Evolutionary conservation across 2,797 vertebrate species (phyloP), one percentile per base, ranked within the genome.

Genomic region (Anguilla pacifica): DNA sequence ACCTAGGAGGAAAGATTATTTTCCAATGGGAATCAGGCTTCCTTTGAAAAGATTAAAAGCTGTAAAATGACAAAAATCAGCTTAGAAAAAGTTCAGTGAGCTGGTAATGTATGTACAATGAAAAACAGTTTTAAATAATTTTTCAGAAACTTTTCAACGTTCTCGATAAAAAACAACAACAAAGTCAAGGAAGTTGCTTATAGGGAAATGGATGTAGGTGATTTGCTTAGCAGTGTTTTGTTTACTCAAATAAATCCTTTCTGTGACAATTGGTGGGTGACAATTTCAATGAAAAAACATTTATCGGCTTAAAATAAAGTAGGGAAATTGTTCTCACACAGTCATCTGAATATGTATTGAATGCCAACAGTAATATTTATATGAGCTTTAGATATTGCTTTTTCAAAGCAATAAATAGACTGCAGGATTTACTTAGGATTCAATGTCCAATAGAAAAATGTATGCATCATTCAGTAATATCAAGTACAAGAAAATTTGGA

Each of bases 251-350:
- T 90, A 87, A 90, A 92, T 87, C 85, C 90, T 91, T 67, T 86
- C 92, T 91, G 90, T 91, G 91, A 92, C 91, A 91, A 93, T 86
- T 91, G 92, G 92, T 92, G 93, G 91, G 81, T 93, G 91, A 91
- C 93, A 90, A 90, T 91, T 91, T 83, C 88, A 90, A 87, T 89
- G 90, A 90, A 89, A 67, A 93, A 93, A 94, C 87, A 91, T 57
- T 89, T 92, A 92, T 92, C 92, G 91, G 92, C 91, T 91, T 88
- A 86, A 92, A 28, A 70, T 61, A 92, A 93, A 90, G 92, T 89
- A 92, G 90, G 83, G 31, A 53, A 84, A 87, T 88, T 89, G 85
- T 88, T 87, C 89, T 89, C 87, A 88, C 86, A 88, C 88, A 85
- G 87, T 77, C 88, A 46, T 31, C 51, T 83, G 64, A 91, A 46